phyloP scores from a whole-genome alignment of 1,140 invertebrate genomes.

The Anoplophora glabripennis region DNA sequence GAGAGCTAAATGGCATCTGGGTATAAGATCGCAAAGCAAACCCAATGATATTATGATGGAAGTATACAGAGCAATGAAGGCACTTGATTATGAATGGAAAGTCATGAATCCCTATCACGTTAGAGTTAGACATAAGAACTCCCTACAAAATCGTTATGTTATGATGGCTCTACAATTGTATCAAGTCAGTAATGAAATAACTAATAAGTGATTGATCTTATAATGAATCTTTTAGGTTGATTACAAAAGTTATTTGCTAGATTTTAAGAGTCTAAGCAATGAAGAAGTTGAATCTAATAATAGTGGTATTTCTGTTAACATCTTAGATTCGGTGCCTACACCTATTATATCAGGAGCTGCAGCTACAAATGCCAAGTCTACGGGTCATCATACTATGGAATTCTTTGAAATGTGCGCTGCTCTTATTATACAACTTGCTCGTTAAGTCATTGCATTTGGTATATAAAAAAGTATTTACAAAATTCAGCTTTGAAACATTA shows the following conservation, averaged over 20 bases:
- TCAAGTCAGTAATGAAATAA: constrained; percentile 56
- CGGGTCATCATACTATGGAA: constrained; percentile 95
- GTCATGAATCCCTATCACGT: constrained; percentile 95
- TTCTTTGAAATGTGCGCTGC: constrained; percentile 99
- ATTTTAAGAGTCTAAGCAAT: constrained; percentile 92
- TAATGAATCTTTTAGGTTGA: constrained; percentile 65
- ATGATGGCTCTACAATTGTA: constrained; percentile 99
- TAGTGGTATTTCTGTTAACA: constrained; percentile 54
- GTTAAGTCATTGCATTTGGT: constrained; percentile 55
- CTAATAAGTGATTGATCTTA: neutral
- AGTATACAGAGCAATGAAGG: constrained; percentile 98
- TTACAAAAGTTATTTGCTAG: constrained; percentile 93
- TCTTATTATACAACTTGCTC: constrained; percentile 94
- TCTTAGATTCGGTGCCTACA: constrained; percentile 43
- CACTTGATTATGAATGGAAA: constrained; percentile 97
- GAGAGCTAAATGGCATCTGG: constrained; percentile 98
- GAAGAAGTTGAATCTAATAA: constrained; percentile 68
- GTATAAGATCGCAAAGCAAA: constrained; percentile 97
- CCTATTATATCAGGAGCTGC: constrained; percentile 48
- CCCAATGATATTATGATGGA: constrained; percentile 99
- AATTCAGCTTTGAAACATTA: too few species aligned
- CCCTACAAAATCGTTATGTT: constrained; percentile 76
- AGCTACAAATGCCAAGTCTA: constrained; percentile 46
- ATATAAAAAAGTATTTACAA: neutral
- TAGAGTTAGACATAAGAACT: constrained; percentile 86